phyloP scores from a whole-genome alignment of 1,140 invertebrate genomes.

The Brachionus manjavacas region DNA sequence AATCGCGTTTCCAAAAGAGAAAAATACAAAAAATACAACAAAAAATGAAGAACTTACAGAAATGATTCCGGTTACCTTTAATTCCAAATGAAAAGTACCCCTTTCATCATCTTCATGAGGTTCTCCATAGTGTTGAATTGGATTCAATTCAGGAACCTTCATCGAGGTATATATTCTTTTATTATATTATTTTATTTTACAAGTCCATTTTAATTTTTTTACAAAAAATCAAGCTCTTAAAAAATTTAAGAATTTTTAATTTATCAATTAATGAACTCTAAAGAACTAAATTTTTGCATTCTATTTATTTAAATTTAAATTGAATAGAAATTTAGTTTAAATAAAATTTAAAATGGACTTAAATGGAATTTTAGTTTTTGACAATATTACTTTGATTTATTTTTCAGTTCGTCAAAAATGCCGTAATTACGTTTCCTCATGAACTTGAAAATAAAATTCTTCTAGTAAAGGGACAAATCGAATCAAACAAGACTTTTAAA shows the following conservation, averaged over 20 bases:
- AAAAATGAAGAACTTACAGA: background rate
- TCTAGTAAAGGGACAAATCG: background rate
- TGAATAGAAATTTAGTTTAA: background rate
- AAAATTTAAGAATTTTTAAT: background rate
- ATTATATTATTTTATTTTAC: background rate
- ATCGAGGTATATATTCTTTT: background rate
- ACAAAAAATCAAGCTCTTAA: background rate
- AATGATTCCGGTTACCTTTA: background rate
- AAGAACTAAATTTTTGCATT: background rate
- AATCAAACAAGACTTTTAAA: slow-evolving; percentile 10
- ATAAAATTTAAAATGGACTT: background rate
- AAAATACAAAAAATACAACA: background rate
- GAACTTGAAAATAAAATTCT: background rate
- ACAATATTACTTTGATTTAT: background rate
- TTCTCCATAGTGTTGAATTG: background rate
- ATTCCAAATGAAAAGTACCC: background rate
- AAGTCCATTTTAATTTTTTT: background rate
- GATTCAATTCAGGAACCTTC: background rate
- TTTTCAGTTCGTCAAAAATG: background rate
- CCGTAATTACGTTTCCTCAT: background rate
- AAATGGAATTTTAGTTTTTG: background rate
- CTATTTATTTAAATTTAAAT: too few relatives aligned
- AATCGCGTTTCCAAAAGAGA: background rate
- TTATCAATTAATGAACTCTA: background rate
- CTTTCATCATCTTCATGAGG: background rate